Percentiles rank a stretch among this genome's conserved stretches.
Conservation (phyloP, 2,797 vertebrate genomes). For the Galaxias olidus region DNA sequence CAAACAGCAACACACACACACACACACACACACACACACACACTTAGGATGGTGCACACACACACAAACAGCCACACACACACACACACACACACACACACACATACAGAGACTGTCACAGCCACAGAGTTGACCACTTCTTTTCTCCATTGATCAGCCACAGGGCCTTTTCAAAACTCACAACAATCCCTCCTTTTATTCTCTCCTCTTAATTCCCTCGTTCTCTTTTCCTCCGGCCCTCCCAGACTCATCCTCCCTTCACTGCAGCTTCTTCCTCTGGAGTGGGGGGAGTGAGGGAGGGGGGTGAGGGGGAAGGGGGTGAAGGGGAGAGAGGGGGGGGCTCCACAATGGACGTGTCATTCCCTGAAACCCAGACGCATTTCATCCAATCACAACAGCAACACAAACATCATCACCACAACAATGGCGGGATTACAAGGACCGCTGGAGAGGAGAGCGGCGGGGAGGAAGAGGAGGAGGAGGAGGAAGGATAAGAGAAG, state of each 20-base stretch:
- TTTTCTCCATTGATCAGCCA: conserved; percentile 18
- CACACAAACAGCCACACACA: too few species aligned
- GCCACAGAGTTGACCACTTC: conserved; percentile 5
- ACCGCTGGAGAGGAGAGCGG: conserved; percentile 34
- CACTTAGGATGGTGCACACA: too few species aligned
- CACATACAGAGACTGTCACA: too few species aligned
- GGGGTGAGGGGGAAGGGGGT: too few species aligned
- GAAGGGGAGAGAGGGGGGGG: too few species aligned
- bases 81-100: too few species aligned
- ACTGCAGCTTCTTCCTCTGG: too few species aligned
- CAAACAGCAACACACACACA: too few species aligned
- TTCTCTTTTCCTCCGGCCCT: conserved; percentile 25
- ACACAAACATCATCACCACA: conserved; percentile 77
- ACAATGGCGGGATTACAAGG: conserved; percentile 78
- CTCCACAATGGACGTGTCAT: conserved; percentile 76
- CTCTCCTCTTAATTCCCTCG: conserved; percentile 22
- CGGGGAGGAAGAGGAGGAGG: conserved; percentile 5
- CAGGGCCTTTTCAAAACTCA: conserved; percentile 39
- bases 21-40: too few species aligned
- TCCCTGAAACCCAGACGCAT: conserved; percentile 68
- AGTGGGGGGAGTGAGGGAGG: too few species aligned
- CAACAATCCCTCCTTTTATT: conserved; percentile 39
- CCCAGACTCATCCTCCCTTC: too few species aligned
- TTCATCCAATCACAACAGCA: conserved; percentile 77
- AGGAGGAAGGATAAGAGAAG: conserved; percentile 41